phyloP scores from a whole-genome alignment of 53 echinoderm and acorn worm species.

The Paracentrotus lividus region DNA sequence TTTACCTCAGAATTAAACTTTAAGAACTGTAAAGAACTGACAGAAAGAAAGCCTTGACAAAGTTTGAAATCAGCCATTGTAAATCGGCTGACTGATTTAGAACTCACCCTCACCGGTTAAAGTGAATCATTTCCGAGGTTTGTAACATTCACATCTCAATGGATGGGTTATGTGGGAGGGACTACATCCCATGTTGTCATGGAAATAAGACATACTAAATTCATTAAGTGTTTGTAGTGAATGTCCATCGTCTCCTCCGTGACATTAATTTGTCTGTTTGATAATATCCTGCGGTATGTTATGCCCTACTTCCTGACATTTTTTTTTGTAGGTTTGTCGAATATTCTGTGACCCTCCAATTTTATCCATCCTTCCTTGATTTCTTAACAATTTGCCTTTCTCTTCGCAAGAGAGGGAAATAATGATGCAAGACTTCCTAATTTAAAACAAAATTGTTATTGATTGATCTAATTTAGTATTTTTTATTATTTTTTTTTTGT shows the following conservation, averaged over 20 bases:
- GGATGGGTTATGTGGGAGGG: slow-evolving; percentile 18
- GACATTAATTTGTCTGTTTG: neutral
- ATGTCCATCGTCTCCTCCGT: neutral
- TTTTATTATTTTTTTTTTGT: too few relatives aligned
- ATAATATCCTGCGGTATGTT: neutral
- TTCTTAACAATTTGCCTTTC: too few relatives aligned
- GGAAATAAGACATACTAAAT: neutral
- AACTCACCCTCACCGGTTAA: slow-evolving; percentile 1
- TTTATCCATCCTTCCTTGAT: too few relatives aligned
- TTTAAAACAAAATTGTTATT: too few relatives aligned
- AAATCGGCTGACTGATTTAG: slow-evolving; percentile 44
- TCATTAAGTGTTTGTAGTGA: neutral
- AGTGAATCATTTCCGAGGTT: slow-evolving; percentile 8
- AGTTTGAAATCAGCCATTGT: neutral
- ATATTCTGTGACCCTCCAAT: too few relatives aligned
- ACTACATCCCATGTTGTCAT: slow-evolving; percentile 1
- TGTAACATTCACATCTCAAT: slow-evolving; percentile 4
- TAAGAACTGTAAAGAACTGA: too few relatives aligned
- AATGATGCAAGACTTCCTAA: too few relatives aligned
- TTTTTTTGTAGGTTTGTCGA: too few relatives aligned
- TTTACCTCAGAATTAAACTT: too few relatives aligned
- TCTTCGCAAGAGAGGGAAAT: too few relatives aligned
- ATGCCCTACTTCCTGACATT: neutral
- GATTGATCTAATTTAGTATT: too few relatives aligned
- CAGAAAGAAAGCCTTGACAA: slow-evolving; percentile 7